A percentile compares a stretch with the other conserved stretches of the same genome.
Evolutionary conservation across 2,113 vertebrate genomes (phyloP).

Genomic region (Coracopsis vasa): DNA sequence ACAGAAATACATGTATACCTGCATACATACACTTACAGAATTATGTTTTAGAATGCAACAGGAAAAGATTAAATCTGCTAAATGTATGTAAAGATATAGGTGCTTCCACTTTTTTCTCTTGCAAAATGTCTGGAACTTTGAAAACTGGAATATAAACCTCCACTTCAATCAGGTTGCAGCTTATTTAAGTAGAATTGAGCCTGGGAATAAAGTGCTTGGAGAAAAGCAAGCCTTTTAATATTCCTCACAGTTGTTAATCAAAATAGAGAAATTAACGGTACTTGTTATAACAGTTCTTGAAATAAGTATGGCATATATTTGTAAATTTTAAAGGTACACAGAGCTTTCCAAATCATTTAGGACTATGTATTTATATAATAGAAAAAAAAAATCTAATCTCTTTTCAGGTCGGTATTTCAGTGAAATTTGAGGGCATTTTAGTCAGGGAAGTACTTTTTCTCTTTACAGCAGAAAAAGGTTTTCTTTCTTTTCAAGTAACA

Average conservation of each 20-base stretch:
- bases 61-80: background rate
- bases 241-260: constrained; percentile 17
- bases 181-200: background rate
- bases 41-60: background rate
- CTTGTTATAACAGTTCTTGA: constrained; percentile 34
- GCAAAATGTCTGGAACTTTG: background rate
- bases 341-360: background rate
- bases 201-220: background rate
- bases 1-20: background rate
- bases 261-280: constrained; percentile 33
- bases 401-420: background rate
- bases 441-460: background rate
- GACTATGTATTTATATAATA: background rate
- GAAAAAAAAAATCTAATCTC: fast-evolving
- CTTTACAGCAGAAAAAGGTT: background rate
- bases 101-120: background rate
- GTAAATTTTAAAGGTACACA: background rate
- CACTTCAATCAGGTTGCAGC: background rate
- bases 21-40: background rate
- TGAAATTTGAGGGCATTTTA: background rate
- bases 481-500: background rate
- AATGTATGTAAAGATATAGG: background rate
- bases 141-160: background rate
- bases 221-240: background rate
- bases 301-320: background rate